Conservation (phyloP, 1,140 invertebrate species). For the Fopius arisanus region DNA sequence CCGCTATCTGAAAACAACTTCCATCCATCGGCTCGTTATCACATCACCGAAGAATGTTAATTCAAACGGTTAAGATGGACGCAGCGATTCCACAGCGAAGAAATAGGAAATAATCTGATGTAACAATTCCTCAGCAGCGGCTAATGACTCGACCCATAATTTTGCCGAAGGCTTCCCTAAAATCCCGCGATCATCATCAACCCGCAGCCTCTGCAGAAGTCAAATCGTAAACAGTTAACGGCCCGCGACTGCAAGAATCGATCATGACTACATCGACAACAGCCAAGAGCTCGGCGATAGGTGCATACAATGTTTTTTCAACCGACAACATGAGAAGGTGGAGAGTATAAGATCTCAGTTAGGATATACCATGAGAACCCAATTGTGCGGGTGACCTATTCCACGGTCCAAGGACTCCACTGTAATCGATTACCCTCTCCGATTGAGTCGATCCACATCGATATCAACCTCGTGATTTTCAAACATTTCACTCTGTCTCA, state of each 20-base stretch:
- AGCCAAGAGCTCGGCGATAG: not conserved
- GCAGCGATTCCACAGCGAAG: not conserved
- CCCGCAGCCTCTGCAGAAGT: not conserved
- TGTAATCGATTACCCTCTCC: slow-evolving; percentile 26
- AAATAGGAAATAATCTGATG: not conserved
- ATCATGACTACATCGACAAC: not conserved
- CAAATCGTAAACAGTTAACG: slow-evolving; percentile 1
- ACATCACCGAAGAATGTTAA: not conserved
- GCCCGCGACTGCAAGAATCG: not conserved
- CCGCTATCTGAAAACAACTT: not conserved
- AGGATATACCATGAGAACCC: slow-evolving; percentile 24
- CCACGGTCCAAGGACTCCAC: slow-evolving; percentile 27
- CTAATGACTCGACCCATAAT: not conserved
- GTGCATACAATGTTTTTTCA: not conserved
- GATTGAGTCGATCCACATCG: slow-evolving; percentile 1
- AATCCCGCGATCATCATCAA: not conserved
- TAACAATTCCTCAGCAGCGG: not conserved
- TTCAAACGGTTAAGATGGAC: not conserved
- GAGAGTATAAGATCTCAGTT: slow-evolving; percentile 10
- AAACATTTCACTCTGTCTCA: not conserved
- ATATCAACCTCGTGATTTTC: not conserved
- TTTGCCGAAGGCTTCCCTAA: not conserved
- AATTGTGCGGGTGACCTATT: slow-evolving; percentile 35
- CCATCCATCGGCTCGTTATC: not conserved
- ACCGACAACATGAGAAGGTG: not conserved